Conservation (phyloP, 2,797 vertebrate species). For the Petrocephalus schoutedeni region DNA sequence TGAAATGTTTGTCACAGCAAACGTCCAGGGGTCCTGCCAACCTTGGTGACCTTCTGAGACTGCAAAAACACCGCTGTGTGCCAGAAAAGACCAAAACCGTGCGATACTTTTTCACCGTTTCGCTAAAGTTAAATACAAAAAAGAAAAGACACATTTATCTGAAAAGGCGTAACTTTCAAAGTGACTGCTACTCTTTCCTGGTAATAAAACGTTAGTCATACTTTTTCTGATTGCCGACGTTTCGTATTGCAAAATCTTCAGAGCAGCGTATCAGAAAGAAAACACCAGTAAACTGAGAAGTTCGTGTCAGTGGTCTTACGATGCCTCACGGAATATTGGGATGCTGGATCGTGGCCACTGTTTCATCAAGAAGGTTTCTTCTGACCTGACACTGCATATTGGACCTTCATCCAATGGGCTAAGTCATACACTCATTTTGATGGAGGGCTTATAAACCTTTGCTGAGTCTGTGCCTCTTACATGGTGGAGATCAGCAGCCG, state of each 20-base stretch:
- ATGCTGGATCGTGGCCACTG: neutral
- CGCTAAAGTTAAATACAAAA: neutral
- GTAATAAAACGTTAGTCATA: neutral
- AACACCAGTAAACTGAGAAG: neutral
- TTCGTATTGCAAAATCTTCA: neutral
- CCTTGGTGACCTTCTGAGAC: conserved; percentile 21
- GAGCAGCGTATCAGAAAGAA: conserved; percentile 4
- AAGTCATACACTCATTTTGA: neutral
- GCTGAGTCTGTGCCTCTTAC: neutral
- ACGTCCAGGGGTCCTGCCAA: conserved; percentile 28
- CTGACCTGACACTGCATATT: neutral
- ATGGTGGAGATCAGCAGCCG: neutral
- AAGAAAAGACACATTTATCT: neutral
- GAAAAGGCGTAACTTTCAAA: neutral
- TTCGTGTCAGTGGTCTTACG: neutral
- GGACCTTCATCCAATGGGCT: neutral
- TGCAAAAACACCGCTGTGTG: neutral
- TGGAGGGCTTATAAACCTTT: neutral
- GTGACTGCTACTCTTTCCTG: neutral
- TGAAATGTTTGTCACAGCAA: conserved; percentile 39
- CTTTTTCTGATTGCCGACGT: neutral
- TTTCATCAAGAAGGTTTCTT: neutral
- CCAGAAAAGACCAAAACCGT: neutral
- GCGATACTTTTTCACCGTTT: neutral
- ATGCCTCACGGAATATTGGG: neutral